Evolutionary conservation across 2,888 invertebrate genomes (phyloP).

Genomic region (Margaritifera margaritifera): DNA sequence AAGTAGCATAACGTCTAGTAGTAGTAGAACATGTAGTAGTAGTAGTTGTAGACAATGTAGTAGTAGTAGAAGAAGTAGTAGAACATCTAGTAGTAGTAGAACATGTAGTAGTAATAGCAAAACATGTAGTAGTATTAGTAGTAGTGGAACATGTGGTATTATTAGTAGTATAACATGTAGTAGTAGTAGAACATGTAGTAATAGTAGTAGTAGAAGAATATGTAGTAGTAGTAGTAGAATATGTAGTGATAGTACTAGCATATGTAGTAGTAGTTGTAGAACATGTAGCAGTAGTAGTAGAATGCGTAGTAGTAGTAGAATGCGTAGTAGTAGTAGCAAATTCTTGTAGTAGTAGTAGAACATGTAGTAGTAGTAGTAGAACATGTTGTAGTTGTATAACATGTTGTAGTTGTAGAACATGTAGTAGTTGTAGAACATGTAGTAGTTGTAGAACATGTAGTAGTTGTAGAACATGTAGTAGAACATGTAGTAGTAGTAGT

Average conservation of each 20-base stretch:
- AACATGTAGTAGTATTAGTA: background rate
- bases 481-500: too few species aligned
- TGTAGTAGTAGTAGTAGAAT: background rate
- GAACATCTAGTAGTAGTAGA: constrained; percentile 6
- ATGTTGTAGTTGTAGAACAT: too few species aligned
- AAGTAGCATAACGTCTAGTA: background rate
- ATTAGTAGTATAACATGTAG: background rate
- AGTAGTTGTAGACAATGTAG: constrained; percentile 2
- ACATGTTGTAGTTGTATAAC: background rate
- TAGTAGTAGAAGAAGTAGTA: constrained; percentile 6
- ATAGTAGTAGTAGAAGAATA: constrained; percentile 5
- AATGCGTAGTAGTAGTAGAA: too few species aligned
- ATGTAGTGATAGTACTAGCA: too few species aligned
- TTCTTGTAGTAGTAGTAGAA: background rate
- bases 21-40: background rate
- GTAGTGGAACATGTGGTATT: background rate
- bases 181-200: constrained; percentile 2
- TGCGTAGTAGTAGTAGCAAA: background rate
- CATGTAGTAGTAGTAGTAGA: constrained; percentile 3
- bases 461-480: too few species aligned
- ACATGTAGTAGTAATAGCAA: constrained; percentile 6
- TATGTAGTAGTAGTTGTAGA: too few species aligned
- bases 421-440: too few species aligned
- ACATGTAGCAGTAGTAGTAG: too few species aligned
- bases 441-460: too few species aligned